Conservation (phyloP, 2,113 vertebrate genomes). For the Pseudolaguvia tuberculata region DNA sequence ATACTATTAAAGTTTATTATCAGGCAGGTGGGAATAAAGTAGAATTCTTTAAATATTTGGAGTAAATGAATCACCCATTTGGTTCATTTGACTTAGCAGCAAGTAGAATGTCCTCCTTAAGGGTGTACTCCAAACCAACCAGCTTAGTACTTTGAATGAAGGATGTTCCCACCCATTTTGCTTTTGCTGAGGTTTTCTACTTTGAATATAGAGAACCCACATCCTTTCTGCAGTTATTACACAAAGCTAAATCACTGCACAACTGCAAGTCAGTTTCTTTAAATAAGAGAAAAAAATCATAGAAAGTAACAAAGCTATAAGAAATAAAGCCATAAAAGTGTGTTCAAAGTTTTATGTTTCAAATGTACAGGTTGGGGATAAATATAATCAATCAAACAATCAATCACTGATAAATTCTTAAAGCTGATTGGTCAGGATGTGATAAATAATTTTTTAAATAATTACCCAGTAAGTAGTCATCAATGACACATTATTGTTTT, state of each 20-base stretch:
- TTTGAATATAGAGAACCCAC: not conserved
- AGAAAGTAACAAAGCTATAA: not conserved
- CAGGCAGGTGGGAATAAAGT: not conserved
- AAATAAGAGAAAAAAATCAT: not conserved
- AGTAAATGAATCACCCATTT: not conserved
- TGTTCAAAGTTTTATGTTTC: not conserved
- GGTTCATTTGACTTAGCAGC: not conserved
- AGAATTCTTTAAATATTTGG: not conserved
- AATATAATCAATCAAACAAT: not conserved
- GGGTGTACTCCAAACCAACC: not conserved
- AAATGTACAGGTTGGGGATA: not conserved
- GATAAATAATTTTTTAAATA: not conserved
- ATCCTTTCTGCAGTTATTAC: not conserved
- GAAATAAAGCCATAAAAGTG: not conserved
- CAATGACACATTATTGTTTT: not conserved
- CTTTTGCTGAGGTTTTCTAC: not conserved
- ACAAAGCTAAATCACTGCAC: not conserved
- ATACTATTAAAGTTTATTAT: not conserved
- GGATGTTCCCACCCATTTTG: not conserved
- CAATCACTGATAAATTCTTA: not conserved
- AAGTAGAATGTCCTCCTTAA: not conserved
- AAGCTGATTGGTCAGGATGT: not conserved
- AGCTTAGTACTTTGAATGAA: not conserved
- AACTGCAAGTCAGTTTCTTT: not conserved
- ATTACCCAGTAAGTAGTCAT: not conserved